Base-by-base conservation (phyloP, 2,113 vertebrate species). In the Sorex fumeus region DNA sequence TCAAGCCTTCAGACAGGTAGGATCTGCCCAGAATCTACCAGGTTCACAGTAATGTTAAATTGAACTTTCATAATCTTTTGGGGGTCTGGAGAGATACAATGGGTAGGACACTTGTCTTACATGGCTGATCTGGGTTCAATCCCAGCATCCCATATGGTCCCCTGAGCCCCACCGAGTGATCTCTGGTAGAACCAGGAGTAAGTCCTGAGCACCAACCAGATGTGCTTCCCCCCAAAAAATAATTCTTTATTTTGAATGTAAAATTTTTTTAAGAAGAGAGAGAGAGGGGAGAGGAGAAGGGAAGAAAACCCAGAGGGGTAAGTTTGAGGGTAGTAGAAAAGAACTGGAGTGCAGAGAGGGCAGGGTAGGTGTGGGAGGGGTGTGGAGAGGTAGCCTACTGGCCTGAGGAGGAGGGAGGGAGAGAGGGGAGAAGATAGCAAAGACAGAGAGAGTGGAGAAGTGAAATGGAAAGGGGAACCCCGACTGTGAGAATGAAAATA, bases 21-120 rank as follows among this genome's bases (percentile, higher is more conserved):
- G 84, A 60, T 85, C 76, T 84, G 43, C 75, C 70, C 67, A 47
- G 91, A 94, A 93, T 30, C 36, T 66, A 66, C 45, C 23, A 80
- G 9, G 53, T 66, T 30, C 27, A 66, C 10, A 30, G 8, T 66
- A 25, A 23, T 25, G 60, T 62, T 62, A 60, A 60, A 60, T 21
- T 60, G 57, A 60, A 60, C 23, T 23, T 50, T 60, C 18, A 60
- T 60, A 23, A 60, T 60, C 19, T 57, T 57, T 60, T 19, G 57
- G 57, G 57, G 18, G 18, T 6, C 18, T 21, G 57, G 21, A 60
- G 21, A 18, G 57, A 60, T 60, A 50, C 21, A 60, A 60, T 60
- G 18, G 57, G 21, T 21, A 60, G 19, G 57, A 23, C 6, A 60
- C 57, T 60, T 3, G 57, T 19, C 57, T 21, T 23, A 60, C 18